Evolutionary conservation across 2,797 vertebrate species (phyloP), one percentile per base, ranked within the genome.

Genomic region (Sebastes flavidus): DNA sequence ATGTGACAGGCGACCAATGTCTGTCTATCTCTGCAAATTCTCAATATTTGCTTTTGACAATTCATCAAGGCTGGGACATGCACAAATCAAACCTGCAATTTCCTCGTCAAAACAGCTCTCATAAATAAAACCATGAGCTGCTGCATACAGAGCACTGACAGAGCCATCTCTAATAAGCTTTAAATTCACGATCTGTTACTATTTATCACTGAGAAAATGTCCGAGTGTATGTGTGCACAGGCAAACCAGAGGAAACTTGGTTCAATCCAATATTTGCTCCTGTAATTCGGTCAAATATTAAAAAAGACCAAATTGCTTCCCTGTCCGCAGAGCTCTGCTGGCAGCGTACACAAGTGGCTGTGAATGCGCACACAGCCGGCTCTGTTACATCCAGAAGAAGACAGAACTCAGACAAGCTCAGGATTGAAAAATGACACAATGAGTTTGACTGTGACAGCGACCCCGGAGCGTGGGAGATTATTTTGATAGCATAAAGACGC

Each of bases 371-470:
- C 92, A 95, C 90, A 92, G 92, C 84, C 0, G 70, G 73, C 90
- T 91, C 93, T 94, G 91, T 94, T 89, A 30, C 83, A 84, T 74
- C 72, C 81, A 60, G 29, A 25, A 72, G 76, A 87, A 77, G 89
- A 93, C 85, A 86, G 86, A 67, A 75, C 36, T 74, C 25, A 83
- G 86, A 93, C 91, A 93, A 81, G 88, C 80, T 30, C 11, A 60
- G 90, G 90, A 90, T 89, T 92, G 91, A 95, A 91, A 83, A 86
- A 88, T 90, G 91, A 93, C 94, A 96, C 93, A 95, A 86, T 89
- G 91, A 84, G 77, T 92, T 68, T 75, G 92, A 94, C 92, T 95
- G 94, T 95, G 93, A 94, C 92, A 92, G 89, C 65, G 38, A 87
- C 75, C 89, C 49, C 81, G 29, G 87, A 84, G 74, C 55, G 56